These are phyloP conservation scores for Serilophus lunatus DNA, from an alignment of 2,113 vertebrate genomes.

Conservation along the genomic window DNA sequence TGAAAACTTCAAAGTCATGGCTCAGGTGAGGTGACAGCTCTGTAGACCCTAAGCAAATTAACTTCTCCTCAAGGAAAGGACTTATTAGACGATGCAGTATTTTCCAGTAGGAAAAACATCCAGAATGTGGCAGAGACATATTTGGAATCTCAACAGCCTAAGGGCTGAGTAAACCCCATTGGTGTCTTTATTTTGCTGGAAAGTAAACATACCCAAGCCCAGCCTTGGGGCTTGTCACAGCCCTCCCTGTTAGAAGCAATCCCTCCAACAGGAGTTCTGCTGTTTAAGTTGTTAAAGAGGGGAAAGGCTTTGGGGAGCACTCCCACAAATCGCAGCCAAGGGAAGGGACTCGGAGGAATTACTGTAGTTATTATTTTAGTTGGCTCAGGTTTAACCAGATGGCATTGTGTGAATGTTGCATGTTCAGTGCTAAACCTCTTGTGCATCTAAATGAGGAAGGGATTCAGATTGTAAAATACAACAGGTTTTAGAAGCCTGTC, in stretches of 20 bases:
- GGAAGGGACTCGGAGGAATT: neutral
- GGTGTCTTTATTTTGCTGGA: neutral
- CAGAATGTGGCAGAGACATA: neutral
- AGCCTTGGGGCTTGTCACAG: neutral
- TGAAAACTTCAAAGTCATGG: neutral
- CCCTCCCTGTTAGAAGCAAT: neutral
- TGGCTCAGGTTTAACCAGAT: neutral
- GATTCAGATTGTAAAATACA: neutral
- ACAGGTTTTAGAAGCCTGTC: neutral
- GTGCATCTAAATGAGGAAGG: neutral
- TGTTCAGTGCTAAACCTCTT: neutral
- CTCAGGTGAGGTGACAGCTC: neutral
- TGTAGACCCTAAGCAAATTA: neutral
- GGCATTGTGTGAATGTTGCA: neutral
- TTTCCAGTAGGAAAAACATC: neutral
- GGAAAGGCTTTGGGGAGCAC: neutral
- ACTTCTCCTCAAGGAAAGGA: neutral
- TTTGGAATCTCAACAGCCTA: neutral
- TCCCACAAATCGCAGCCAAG: too few relatives aligned
- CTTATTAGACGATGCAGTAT: neutral
- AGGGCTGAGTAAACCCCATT: neutral
- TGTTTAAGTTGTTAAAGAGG: neutral
- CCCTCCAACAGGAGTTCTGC: neutral
- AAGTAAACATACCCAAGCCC: neutral
- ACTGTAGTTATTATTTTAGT: neutral